Percentiles rank a stretch among this genome's conserved stretches.
phyloP scores from a whole-genome alignment of 2,113 vertebrate species.

The Pholis gunnellus region DNA sequence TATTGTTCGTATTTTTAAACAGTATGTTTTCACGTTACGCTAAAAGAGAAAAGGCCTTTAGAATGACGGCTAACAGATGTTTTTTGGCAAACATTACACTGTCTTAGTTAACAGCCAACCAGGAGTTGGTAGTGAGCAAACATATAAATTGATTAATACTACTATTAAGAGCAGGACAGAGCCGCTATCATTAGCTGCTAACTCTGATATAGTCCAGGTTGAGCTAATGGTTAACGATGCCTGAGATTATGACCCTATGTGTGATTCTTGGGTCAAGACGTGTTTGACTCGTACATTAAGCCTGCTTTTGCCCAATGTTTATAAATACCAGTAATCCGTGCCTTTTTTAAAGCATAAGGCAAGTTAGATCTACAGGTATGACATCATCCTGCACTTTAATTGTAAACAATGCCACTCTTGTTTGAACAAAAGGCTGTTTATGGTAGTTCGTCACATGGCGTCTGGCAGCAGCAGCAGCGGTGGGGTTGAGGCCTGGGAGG shows the following conservation, averaged over 20 bases:
- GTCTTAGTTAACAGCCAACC: too few relatives aligned
- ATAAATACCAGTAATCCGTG: background rate
- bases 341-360: background rate
- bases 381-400: slow-evolving; percentile 5
- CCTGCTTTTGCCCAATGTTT: background rate
- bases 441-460: slow-evolving; percentile 53
- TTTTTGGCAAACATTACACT: too few relatives aligned
- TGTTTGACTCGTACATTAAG: background rate
- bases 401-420: slow-evolving; percentile 9
- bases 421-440: slow-evolving; percentile 40
- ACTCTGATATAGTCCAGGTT: background rate
- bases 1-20: background rate
- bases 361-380: slow-evolving; percentile 1
- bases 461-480: slow-evolving; percentile 41
- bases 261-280: background rate
- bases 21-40: background rate
- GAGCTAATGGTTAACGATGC: background rate
- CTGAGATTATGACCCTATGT: background rate
- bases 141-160: background rate
- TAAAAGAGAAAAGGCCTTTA: background rate
- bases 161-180: background rate
- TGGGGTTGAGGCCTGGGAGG: slow-evolving; percentile 47
- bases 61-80: too few relatives aligned
- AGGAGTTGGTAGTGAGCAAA: background rate
- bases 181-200: background rate